Conservation (phyloP, 1,140 invertebrate species). For the Apis florea region DNA sequence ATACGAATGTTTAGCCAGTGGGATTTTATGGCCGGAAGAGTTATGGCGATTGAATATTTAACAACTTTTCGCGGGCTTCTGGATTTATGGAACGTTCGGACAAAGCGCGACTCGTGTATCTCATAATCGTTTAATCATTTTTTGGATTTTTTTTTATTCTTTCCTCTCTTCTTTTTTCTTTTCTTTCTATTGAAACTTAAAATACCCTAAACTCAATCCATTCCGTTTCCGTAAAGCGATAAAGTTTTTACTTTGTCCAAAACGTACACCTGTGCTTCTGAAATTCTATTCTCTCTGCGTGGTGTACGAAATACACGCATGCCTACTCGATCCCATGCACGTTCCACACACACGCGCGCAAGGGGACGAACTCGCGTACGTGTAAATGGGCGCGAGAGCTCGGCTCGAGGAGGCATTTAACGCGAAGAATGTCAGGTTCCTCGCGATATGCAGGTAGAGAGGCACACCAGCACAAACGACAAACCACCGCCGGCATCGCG, state of each 20-base stretch:
- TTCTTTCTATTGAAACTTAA: too few species aligned
- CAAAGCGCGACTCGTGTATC: too few species aligned
- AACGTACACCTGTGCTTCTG: background rate
- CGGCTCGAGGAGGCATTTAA: constrained; percentile 62
- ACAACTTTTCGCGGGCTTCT: background rate
- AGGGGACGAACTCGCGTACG: background rate
- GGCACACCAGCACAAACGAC: constrained; percentile 30
- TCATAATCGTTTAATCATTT: too few species aligned
- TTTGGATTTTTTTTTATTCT: too few species aligned
- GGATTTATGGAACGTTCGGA: background rate
- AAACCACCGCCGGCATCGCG: constrained; percentile 38
- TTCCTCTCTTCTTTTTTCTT: too few species aligned
- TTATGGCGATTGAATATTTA: background rate
- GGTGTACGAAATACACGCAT: too few species aligned
- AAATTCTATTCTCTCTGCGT: background rate
- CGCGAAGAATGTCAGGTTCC: constrained; percentile 59
- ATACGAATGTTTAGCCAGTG: constrained; percentile 15
- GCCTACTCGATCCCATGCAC: background rate
- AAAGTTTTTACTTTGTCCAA: too few species aligned
- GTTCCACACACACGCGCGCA: background rate
- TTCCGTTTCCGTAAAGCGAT: background rate
- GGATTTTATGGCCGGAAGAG: constrained; percentile 3
- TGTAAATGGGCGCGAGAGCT: constrained; percentile 28
- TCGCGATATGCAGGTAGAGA: constrained; percentile 61
- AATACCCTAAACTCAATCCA: too few species aligned